These are phyloP conservation scores for Calyptomena viridis DNA, from an alignment of 2,113 vertebrate species.

Conservation along the genomic window DNA sequence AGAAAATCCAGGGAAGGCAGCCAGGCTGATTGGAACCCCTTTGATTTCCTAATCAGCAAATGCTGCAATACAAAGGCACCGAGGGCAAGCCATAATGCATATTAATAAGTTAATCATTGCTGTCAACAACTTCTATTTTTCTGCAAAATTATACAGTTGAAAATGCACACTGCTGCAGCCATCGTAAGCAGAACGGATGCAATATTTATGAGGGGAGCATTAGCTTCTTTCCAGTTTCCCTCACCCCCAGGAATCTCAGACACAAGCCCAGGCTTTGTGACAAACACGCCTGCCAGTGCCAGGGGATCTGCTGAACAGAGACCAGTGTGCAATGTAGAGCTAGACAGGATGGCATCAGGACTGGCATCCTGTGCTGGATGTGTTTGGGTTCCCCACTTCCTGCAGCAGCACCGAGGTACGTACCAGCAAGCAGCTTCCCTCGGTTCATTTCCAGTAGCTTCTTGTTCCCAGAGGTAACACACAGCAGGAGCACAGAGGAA, in stretches of 20 bases:
- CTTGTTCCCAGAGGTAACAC: not conserved
- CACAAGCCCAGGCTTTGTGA: not conserved
- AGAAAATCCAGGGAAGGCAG: not conserved
- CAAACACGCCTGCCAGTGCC: not conserved
- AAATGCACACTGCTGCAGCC: not conserved
- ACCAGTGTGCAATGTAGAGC: not conserved
- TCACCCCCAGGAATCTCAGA: not conserved
- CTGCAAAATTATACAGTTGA: not conserved
- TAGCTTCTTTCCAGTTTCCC: not conserved
- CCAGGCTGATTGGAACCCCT: not conserved
- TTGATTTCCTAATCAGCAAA: not conserved
- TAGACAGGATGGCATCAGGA: not conserved
- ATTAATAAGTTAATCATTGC: not conserved
- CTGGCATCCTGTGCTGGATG: not conserved
- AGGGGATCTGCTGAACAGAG: not conserved
- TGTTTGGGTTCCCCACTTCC: not conserved
- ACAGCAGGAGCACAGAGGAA: not conserved
- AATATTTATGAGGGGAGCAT: not conserved
- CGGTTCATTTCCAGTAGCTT: not conserved
- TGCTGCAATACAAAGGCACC: not conserved
- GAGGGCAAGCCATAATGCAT: not conserved
- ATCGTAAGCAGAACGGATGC: not conserved
- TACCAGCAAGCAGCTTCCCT: not conserved
- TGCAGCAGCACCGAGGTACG: not conserved
- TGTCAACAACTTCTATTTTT: not conserved